Evolutionary conservation across 1,140 invertebrate genomes (phyloP).

Genomic region (Phymastichus coffea): DNA sequence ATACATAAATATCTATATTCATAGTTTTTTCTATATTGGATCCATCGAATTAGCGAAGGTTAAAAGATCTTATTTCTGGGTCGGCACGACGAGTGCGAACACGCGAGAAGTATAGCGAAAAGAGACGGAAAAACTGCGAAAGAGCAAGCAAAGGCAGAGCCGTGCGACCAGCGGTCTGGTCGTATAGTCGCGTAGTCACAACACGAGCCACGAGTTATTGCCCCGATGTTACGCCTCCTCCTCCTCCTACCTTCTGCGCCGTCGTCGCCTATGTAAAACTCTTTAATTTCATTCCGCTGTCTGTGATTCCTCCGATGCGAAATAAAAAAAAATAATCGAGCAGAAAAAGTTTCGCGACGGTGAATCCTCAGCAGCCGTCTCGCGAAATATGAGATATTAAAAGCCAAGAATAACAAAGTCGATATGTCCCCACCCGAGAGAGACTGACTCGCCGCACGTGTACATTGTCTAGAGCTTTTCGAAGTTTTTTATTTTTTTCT

Average conservation of each 20-base stretch:
- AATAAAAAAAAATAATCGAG: neutral
- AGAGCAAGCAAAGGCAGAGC: too few species aligned
- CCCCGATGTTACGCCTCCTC: conserved; percentile 30
- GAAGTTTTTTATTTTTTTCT: conserved; percentile 19
- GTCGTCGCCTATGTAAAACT: conserved; percentile 10
- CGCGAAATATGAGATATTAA: conserved; percentile 31
- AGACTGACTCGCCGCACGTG: conserved; percentile 17
- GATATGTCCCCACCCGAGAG: conserved; percentile 12
- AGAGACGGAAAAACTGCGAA: conserved; percentile 1
- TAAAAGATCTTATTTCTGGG: conserved; percentile 28
- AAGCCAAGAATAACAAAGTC: conserved; percentile 31
- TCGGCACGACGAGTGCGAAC: neutral
- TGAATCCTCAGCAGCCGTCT: conserved; percentile 4
- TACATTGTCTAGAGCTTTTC: conserved; percentile 18
- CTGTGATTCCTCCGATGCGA: conserved; percentile 8
- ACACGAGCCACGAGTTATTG: conserved; percentile 44
- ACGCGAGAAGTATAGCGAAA: too few species aligned
- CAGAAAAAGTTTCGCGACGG: conserved; percentile 10
- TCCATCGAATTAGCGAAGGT: conserved; percentile 16
- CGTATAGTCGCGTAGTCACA: conserved; percentile 44
- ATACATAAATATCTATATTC: too few species aligned
- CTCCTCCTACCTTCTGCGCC: too few species aligned
- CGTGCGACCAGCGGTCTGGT: conserved; percentile 46
- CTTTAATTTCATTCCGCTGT: conserved; percentile 26
- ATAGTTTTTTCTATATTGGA: too few species aligned